These are phyloP conservation scores for Poecilia velifera DNA, from an alignment of 2,797 vertebrate genomes.

Conservation along the genomic window DNA sequence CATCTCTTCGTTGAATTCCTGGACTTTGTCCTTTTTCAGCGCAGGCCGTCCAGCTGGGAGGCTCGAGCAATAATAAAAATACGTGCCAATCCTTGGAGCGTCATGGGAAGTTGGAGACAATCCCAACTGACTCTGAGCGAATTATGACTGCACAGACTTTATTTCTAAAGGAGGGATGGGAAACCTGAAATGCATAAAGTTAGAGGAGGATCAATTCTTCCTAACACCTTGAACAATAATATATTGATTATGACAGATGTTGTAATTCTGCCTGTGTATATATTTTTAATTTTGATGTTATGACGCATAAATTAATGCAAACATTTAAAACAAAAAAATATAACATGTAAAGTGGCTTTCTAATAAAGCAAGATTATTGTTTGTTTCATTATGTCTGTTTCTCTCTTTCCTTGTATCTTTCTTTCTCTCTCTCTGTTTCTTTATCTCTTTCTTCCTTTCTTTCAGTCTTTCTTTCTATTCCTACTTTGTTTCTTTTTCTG, in stretches of 20 bases:
- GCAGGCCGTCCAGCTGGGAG: background rate
- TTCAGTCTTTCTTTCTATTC: background rate
- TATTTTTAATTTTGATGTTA: background rate
- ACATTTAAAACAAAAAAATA: background rate
- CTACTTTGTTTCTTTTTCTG: background rate
- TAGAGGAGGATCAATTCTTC: background rate
- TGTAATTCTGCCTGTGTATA: background rate
- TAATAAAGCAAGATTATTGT: background rate
- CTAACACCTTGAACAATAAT: background rate
- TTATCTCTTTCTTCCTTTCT: background rate
- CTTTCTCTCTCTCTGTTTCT: background rate
- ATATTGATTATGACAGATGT: background rate
- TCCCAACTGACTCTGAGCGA: background rate
- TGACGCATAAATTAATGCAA: background rate
- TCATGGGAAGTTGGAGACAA: conserved; percentile 8
- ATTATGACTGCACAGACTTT: background rate
- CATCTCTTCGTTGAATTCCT: conserved; percentile 32
- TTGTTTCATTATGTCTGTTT: background rate
- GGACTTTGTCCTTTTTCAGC: conserved; percentile 17
- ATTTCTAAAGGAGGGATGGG: background rate
- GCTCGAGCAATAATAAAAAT: background rate
- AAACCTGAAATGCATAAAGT: background rate
- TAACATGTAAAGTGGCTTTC: background rate
- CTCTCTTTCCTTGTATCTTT: background rate
- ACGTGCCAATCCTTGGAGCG: background rate